phyloP scores from a whole-genome alignment of 2,113 vertebrate genomes.

The Talpa occidentalis region DNA sequence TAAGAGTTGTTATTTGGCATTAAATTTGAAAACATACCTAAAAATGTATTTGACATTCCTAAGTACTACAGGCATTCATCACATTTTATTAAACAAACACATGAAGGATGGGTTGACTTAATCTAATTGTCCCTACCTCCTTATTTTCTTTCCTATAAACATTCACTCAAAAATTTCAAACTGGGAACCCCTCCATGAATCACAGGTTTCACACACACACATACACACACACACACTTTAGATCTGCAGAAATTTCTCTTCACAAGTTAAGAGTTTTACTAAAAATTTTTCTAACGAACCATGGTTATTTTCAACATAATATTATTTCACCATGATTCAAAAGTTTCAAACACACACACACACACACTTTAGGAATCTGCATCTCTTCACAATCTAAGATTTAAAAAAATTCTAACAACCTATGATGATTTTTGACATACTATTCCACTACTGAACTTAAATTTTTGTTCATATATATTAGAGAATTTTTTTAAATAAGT shows the following conservation, averaged over 20 bases:
- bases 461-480: slow-evolving; percentile 36
- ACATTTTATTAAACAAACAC: slow-evolving; percentile 55
- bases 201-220: background rate
- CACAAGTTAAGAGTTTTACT: slow-evolving; percentile 45
- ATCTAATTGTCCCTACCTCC: background rate
- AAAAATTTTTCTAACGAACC: background rate
- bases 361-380: background rate
- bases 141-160: slow-evolving; percentile 29
- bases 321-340: background rate
- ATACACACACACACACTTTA: background rate
- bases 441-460: background rate
- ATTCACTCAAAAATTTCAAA: slow-evolving; percentile 19
- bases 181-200: background rate
- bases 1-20: background rate
- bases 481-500: slow-evolving; percentile 34
- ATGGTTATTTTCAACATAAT: background rate
- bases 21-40: slow-evolving; percentile 36
- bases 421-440: background rate
- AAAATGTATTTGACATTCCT: background rate
- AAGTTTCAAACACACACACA: background rate
- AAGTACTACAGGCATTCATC: slow-evolving; percentile 5
- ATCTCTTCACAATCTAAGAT: slow-evolving; percentile 51
- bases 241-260: slow-evolving; percentile 6
- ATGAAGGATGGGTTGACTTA: background rate
- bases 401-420: slow-evolving; percentile 15